phyloP scores from a whole-genome alignment of 2,797 vertebrate species.

The Lagodon rhomboides region DNA sequence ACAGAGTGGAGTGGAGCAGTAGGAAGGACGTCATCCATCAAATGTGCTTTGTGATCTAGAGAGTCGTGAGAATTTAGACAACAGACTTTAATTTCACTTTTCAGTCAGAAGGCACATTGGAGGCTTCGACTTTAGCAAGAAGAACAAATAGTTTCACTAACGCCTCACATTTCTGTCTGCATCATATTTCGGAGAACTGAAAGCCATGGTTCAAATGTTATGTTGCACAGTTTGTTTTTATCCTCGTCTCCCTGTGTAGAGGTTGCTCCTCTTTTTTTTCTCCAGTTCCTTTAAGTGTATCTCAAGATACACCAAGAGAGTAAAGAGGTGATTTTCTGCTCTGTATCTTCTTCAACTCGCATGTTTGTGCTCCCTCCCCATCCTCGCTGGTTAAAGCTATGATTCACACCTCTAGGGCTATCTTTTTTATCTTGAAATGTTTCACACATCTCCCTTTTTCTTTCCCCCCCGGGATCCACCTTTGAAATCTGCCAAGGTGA shows the following conservation, averaged over 20 bases:
- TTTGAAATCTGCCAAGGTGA: constrained; percentile 37
- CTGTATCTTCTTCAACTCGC: constrained; percentile 18
- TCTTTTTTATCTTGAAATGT: constrained; percentile 46
- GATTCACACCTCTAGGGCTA: constrained; percentile 45
- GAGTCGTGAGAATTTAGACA: constrained; percentile 7
- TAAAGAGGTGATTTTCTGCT: constrained; percentile 13
- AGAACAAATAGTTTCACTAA: not conserved
- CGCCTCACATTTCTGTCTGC: constrained; percentile 7
- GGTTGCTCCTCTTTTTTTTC: not conserved
- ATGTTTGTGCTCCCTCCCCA: constrained; percentile 12
- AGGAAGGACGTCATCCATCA: constrained; percentile 21
- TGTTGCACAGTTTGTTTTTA: constrained; percentile 1
- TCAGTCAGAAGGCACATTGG: constrained; percentile 2
- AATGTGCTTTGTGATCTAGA: constrained; percentile 23
- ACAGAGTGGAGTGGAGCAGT: constrained; percentile 37
- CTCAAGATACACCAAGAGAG: not conserved
- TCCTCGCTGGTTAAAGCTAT: constrained; percentile 37
- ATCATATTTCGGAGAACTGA: not conserved
- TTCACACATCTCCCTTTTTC: constrained; percentile 21
- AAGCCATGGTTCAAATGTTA: constrained; percentile 11
- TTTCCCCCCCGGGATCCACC: not conserved
- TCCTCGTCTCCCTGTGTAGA: not conserved
- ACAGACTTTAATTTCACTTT: constrained; percentile 9
- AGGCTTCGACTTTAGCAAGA: not conserved
- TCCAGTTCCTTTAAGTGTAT: constrained; percentile 8